These are phyloP conservation scores for Pluvianellus socialis DNA, from an alignment of 2,113 vertebrate species.

Conservation along the genomic window DNA sequence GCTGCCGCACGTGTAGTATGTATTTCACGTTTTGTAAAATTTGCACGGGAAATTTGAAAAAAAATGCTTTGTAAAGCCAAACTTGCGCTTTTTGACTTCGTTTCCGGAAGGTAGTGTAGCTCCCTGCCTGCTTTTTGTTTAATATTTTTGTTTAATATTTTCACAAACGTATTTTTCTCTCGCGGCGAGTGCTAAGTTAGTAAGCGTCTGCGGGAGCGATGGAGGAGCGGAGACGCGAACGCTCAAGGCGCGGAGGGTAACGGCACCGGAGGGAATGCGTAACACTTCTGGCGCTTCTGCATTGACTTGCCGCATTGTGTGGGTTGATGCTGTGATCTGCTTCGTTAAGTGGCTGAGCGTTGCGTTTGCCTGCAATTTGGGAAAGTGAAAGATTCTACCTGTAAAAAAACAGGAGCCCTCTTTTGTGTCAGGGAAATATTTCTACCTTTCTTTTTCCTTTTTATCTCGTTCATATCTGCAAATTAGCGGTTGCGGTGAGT, in stretches of 20 bases:
- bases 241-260: not conserved
- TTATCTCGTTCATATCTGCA: fast-evolving
- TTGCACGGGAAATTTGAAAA: fast-evolving
- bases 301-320: not conserved
- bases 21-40: not conserved
- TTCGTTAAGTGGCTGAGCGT: not conserved
- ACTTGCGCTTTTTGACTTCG: not conserved
- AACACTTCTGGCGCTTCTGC: fast-evolving
- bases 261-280: not conserved
- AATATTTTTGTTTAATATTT: not conserved
- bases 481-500: not conserved
- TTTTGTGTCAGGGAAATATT: not conserved
- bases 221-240: not conserved
- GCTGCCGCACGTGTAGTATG: fast-evolving
- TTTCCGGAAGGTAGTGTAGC: not conserved
- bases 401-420: not conserved
- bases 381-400: not conserved
- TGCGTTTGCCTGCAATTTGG: not conserved
- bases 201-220: not conserved
- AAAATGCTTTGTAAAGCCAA: fast-evolving
- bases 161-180: not conserved
- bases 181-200: not conserved
- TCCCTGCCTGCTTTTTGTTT: not conserved
- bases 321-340: not conserved
- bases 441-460: not conserved